These are phyloP conservation scores for Dugesia japonica DNA, from an alignment of 2,888 invertebrate species.

Conservation along the genomic window DNA sequence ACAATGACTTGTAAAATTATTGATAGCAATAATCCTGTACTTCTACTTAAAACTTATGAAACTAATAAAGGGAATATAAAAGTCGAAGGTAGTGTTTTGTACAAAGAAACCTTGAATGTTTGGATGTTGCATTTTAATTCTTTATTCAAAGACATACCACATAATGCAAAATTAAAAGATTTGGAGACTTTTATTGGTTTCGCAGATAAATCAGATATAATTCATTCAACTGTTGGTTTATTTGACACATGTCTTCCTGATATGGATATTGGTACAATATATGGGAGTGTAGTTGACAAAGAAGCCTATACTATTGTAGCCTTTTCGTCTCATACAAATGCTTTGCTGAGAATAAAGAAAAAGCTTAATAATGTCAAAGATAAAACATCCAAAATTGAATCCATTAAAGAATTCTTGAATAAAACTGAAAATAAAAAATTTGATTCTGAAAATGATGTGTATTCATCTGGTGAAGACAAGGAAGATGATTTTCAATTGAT, in stretches of 20 bases:
- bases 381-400: neutral
- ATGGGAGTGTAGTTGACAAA: constrained; percentile 13
- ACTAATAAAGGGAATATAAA: neutral
- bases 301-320: constrained; percentile 15
- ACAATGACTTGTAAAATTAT: neutral
- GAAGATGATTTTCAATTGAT: neutral
- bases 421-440: neutral
- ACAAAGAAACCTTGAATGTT: neutral
- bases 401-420: neutral
- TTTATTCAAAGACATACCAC: neutral
- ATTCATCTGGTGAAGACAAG: neutral
- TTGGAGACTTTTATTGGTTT: neutral
- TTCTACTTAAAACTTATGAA: neutral
- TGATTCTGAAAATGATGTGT: too few species aligned
- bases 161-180: neutral
- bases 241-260: neutral
- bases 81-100: neutral
- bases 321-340: neutral
- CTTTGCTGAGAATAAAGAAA: neutral
- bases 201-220: neutral
- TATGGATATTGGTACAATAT: constrained; percentile 23
- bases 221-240: neutral
- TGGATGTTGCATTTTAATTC: neutral
- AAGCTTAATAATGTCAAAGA: neutral
- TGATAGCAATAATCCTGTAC: neutral